Base-by-base conservation (phyloP, 2,888 invertebrate species). In the Megaustenia siamemsis region DNA sequence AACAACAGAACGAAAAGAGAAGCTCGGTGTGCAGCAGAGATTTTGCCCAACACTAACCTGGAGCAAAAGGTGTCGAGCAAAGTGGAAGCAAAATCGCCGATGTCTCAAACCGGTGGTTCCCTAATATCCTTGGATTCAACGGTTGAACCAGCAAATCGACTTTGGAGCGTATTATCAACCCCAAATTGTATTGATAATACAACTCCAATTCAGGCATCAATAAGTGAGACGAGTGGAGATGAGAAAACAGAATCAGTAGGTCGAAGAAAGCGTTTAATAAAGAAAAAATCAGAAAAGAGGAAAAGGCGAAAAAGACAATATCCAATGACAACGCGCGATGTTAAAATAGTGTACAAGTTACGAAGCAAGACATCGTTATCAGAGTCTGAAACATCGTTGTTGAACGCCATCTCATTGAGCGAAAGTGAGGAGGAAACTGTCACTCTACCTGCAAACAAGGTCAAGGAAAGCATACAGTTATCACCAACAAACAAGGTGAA, bases 261-360 rank as follows among this genome's bases (percentile, higher is more conserved):
- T 15, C 3, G 0, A 40, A 6, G 4, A 21, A 38, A 71, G 8
- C 40, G 1, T 18, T 24, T 69, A 24, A 1, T 71, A 12, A n/a
- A 12, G 8, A 71, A 45, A 45, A 12, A 71, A n/a, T 43, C 43
- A 2, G 12, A 12, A 6, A 71, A n/a, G 45, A 2, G n/a, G 8
- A 8, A 28, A n/a, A 0, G n/a, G n/a, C 43, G 43, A 71, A n/a
- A 43, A n/a, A 40, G n/a, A n/a, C 43, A 71, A 12, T 28, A 71
- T n/a, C 71, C 71, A 12, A 24, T 43, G 12, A 71, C 71, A 43
- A 43, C n/a, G 35, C 43, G 24, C 24, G 43, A 71, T 71, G n/a
- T 71, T 15, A 40, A 71, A 3, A 71, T 71, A 43, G 43, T 71
- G 8, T 71, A 71, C 43, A 71, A 71, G 45, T 43, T 71, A 10